A percentile compares a stretch with the other conserved stretches of the same genome.
Conservation (phyloP, 2,888 invertebrate genomes). For the Entomobrya multifasciata region DNA sequence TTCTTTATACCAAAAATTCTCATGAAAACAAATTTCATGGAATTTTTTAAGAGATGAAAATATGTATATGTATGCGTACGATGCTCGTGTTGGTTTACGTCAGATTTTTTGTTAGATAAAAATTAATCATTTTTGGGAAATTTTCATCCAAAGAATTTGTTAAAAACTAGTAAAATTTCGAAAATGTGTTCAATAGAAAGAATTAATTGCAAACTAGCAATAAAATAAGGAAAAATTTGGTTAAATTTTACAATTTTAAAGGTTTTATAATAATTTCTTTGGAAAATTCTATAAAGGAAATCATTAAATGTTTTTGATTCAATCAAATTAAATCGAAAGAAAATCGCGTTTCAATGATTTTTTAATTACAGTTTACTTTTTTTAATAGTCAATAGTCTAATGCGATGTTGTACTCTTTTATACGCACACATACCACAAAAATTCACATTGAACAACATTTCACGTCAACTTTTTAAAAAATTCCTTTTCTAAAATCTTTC, state of each 20-base stretch:
- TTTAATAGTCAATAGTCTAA: background rate
- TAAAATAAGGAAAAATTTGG: background rate
- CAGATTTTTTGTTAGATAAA: conserved; percentile 6
- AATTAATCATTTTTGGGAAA: background rate
- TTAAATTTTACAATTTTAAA: too few relatives aligned
- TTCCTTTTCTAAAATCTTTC: conserved; percentile 44
- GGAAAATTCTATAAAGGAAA: too few relatives aligned
- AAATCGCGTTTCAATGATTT: background rate
- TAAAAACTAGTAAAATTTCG: background rate
- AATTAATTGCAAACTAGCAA: background rate
- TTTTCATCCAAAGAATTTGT: background rate
- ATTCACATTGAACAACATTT: background rate
- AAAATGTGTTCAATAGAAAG: background rate
- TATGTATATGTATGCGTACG: conserved; percentile 48
- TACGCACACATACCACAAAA: conserved; percentile 23
- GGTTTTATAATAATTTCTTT: too few relatives aligned
- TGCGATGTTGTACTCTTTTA: conserved; percentile 30
- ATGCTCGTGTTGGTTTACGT: conserved; percentile 45
- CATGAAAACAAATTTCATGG: conserved; percentile 51
- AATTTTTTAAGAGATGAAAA: conserved; percentile 62
- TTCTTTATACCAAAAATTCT: conserved; percentile 61
- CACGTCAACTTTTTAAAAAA: background rate
- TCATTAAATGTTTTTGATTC: too few relatives aligned
- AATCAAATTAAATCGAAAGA: too few relatives aligned
- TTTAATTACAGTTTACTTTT: background rate